Conservation (phyloP, 2,797 vertebrate genomes). For the Telmatherina bonti region DNA sequence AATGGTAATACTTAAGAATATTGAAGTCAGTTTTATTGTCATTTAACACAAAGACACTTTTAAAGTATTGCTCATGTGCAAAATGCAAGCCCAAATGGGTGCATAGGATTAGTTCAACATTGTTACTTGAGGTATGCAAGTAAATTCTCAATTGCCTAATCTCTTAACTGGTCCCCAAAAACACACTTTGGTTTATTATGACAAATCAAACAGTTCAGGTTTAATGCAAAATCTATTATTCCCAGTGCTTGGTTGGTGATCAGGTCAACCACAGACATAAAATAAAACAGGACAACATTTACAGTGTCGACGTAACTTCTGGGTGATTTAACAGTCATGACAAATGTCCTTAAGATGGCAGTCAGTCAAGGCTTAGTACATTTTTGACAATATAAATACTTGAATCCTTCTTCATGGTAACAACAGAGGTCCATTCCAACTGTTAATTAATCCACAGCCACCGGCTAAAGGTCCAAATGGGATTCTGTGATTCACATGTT, state of each 20-base stretch:
- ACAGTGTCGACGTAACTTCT: neutral
- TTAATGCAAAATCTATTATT: neutral
- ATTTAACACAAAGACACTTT: no score
- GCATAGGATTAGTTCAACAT: neutral
- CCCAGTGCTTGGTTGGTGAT: neutral
- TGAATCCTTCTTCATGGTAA: neutral
- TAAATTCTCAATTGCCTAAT: neutral
- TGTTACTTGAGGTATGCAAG: slow-evolving; percentile 2
- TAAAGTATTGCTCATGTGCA: slow-evolving; percentile 31
- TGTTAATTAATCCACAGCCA: neutral
- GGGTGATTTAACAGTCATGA: neutral
- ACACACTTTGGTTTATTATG: neutral
- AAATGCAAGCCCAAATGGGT: slow-evolving; percentile 16
- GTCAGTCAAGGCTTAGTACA: neutral
- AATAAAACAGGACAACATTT: neutral
- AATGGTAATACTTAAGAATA: neutral
- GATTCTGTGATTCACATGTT: slow-evolving; percentile 20
- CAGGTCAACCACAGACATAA: neutral
- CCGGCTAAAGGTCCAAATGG: neutral
- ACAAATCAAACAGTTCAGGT: slow-evolving; percentile 3
- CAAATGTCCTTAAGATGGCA: neutral
- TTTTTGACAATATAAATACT: slow-evolving; percentile 18
- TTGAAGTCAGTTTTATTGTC: neutral
- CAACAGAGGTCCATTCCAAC: neutral
- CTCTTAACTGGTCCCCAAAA: neutral